phyloP scores from a whole-genome alignment of 2,797 vertebrate species.

The Spatula versicolor region DNA sequence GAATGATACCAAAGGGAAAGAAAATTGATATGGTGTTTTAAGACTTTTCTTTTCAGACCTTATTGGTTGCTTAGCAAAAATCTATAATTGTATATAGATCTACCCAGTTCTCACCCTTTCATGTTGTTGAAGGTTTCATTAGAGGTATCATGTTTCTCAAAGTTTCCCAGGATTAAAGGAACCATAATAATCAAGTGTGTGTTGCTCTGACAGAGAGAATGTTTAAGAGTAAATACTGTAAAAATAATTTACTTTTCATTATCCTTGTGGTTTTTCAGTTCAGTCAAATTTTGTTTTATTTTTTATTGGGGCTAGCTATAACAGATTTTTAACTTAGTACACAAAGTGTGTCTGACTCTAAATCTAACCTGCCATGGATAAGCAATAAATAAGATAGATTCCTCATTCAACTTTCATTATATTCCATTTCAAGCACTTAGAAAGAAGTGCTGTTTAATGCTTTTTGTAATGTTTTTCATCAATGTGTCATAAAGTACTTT shows the following conservation, averaged over 20 bases:
- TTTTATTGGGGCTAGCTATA: not conserved
- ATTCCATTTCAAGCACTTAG: not conserved
- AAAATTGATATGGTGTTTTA: not conserved
- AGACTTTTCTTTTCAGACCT: not conserved
- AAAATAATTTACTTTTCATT: not conserved
- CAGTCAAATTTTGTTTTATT: not conserved
- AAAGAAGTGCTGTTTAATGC: not conserved
- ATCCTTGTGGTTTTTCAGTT: not conserved
- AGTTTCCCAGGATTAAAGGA: not conserved
- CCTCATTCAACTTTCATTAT: not conserved
- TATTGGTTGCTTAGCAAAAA: not conserved
- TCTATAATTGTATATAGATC: not conserved
- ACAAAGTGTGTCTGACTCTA: not conserved
- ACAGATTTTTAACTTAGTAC: not conserved
- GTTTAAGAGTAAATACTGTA: not conserved
- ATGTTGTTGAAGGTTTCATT: not conserved
- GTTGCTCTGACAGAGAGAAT: not conserved
- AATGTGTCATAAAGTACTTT: not conserved
- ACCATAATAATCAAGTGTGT: fast-evolving
- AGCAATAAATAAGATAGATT: not conserved
- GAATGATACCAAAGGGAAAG: not conserved
- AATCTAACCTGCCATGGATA: not conserved
- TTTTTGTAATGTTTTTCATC: not conserved
- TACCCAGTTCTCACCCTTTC: not conserved
- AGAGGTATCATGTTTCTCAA: not conserved